phyloP scores from a whole-genome alignment of 2,113 vertebrate genomes.

The Tupaia chinensis region DNA sequence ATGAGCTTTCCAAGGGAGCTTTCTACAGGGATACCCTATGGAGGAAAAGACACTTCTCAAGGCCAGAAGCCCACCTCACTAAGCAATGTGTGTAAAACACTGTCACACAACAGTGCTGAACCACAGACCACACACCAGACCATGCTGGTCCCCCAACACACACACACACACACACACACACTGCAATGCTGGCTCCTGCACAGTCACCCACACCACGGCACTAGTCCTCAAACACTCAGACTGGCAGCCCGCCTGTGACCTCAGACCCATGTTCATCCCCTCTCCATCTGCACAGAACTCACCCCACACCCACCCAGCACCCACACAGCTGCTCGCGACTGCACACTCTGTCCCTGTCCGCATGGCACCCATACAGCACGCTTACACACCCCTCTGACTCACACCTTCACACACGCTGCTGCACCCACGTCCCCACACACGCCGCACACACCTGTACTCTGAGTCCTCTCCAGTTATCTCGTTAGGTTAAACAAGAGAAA shows the following conservation, averaged over 20 bases:
- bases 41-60: background rate
- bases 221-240: background rate
- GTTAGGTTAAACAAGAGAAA: constrained; percentile 32
- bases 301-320: rapidly evolving
- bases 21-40: too few relatives aligned
- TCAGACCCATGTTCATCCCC: background rate
- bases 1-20: background rate
- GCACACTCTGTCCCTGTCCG: background rate
- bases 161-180: background rate
- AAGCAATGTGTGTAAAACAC: background rate
- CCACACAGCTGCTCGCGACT: background rate
- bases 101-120: background rate
- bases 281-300: background rate
- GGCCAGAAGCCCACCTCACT: background rate
- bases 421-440: background rate
- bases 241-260: background rate
- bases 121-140: background rate
- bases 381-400: background rate
- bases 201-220: background rate
- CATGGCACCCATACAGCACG: rapidly evolving
- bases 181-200: background rate
- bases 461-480: background rate
- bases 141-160: background rate
- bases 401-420: background rate
- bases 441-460: background rate